Percentiles rank a stretch among this genome's conserved stretches.
These are phyloP conservation scores for Plectropomus leopardus DNA, from an alignment of 2,113 vertebrate genomes.

Conservation along the genomic window DNA sequence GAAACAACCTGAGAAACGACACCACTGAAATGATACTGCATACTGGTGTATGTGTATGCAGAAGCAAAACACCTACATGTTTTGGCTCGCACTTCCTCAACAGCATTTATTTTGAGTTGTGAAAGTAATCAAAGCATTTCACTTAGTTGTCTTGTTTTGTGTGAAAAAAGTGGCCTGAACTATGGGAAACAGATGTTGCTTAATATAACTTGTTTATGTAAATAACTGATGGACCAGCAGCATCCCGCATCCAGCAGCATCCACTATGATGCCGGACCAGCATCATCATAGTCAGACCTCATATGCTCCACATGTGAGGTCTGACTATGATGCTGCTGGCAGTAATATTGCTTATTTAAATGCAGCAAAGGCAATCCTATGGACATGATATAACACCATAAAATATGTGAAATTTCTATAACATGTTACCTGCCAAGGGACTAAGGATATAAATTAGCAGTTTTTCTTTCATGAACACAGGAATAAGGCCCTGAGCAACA, in stretches of 20 bases:
- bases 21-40: neutral
- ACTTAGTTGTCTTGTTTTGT: neutral
- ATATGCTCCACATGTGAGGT: neutral
- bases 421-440: no score
- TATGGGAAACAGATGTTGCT: neutral
- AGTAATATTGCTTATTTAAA: neutral
- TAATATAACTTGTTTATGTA: neutral
- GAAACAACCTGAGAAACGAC: constrained; percentile 8
- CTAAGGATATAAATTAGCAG: no score
- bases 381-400: neutral
- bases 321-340: neutral
- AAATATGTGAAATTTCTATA: no score
- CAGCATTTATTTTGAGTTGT: constrained; percentile 23
- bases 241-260: no score
- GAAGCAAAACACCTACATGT: constrained; percentile 43
- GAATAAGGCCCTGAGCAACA: no score
- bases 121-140: constrained; percentile 6
- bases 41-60: constrained; percentile 33
- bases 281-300: no score
- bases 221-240: neutral
- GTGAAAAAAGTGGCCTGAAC: neutral
- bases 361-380: neutral
- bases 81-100: constrained; percentile 26
- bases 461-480: no score
- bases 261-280: no score